Base-by-base conservation (phyloP, 2,888 invertebrate species). In the Folsomia manolachei region DNA sequence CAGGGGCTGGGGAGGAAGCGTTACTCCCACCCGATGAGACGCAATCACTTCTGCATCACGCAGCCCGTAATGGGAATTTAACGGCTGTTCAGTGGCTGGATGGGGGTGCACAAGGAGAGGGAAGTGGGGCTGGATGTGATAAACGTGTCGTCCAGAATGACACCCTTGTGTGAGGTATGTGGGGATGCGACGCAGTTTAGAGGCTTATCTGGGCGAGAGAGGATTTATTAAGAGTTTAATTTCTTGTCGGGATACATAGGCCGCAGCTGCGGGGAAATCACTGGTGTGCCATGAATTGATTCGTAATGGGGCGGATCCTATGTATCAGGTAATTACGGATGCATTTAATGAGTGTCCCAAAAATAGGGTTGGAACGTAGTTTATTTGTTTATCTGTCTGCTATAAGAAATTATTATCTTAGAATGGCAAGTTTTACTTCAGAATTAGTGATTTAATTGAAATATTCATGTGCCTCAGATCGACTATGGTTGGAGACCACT, bases 11-110 rank as follows among this genome's bases (percentile, higher is more conserved):
- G 56, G 81, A 82, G 53, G 82, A 82, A 68, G 75, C 74, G 9
- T 73, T 83, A 26, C 76, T 81, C 61, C 81, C 82, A 24, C 78
- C 77, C 60, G 82, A 82, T 53, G 83, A 83, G 24, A 82, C 82
- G 63, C 75, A 82, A 39, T 82, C 82, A 7, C 77, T 84, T 27
- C 81, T 84, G 23, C 83, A 84, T 77, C 81, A 81, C 70, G 83
- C 83, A 21, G 83, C 83, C 53, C 82, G 82, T 80, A 83, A 83
- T 79, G 82, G 82, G 25, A 82, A 83, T 79, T 81, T 82, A 71
- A 71, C 56, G 9, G 78, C 75, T 27, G 78, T 79, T 23, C 67
- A 71, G 68, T 79, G 78, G 79, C 70, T 80, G 19, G n/a, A 74
- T 73, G n/a, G 70, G 75, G 14, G 73, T 75, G 53, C 70, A 79